Conservation (phyloP, 2,888 invertebrate species). For the Dusona sp. region DNA sequence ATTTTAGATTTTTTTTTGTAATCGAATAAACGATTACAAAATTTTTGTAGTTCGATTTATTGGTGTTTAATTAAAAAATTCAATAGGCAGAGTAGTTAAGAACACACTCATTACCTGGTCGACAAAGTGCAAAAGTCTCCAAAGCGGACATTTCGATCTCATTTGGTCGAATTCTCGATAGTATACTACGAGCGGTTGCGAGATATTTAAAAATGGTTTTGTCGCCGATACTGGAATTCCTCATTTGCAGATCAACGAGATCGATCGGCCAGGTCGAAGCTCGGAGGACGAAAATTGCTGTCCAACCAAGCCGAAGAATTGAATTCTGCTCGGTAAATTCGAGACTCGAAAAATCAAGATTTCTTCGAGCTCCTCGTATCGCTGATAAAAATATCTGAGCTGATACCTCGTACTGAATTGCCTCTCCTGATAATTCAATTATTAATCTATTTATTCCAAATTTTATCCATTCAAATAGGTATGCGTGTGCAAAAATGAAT, state of each 20-base stretch:
- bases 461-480: no score
- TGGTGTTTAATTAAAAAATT: no score
- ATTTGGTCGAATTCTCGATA: conserved; percentile 84
- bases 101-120: conserved; percentile 83
- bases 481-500: no score
- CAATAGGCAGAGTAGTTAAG: background rate
- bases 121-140: conserved; percentile 85
- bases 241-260: conserved; percentile 77
- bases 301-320: conserved; percentile 87
- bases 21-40: background rate
- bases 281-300: conserved; percentile 86
- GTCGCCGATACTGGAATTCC: conserved; percentile 39
- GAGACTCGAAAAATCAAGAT: conserved; percentile 86
- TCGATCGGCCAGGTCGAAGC: conserved; percentile 87
- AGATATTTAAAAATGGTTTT: conserved; percentile 69
- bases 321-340: conserved; percentile 86
- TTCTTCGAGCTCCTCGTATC: conserved; percentile 86
- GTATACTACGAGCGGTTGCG: conserved; percentile 80
- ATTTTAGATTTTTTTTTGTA: background rate
- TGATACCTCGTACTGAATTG: conserved; percentile 86
- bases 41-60: background rate
- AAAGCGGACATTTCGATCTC: conserved; percentile 85
- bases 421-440: conserved; percentile 65
- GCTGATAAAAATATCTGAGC: conserved; percentile 87
- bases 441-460: background rate